Percentiles rank a stretch among this genome's conserved stretches.
phyloP scores from a whole-genome alignment of 2,113 vertebrate species.

The Phylloscopus whistleri region DNA sequence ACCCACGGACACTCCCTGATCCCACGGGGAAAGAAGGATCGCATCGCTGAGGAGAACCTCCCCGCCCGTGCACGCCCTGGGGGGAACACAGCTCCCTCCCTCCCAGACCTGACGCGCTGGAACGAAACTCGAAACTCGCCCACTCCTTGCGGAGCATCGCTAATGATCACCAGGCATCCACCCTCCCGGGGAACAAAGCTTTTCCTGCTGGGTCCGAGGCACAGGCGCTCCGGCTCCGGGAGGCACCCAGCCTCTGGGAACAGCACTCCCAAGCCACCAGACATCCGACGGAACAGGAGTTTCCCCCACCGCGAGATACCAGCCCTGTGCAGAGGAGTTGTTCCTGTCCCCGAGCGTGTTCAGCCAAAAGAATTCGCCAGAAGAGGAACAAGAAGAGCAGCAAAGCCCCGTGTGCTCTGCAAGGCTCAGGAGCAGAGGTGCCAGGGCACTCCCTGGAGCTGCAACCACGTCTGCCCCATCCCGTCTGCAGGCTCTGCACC shows the following conservation, averaged over 20 bases:
- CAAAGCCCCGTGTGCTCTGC: rapidly evolving
- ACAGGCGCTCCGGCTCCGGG: background rate
- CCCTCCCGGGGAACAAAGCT: background rate
- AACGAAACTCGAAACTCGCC: background rate
- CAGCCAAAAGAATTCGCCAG: background rate
- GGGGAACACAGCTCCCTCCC: background rate
- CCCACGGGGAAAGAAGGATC: rapidly evolving
- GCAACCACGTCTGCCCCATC: rapidly evolving
- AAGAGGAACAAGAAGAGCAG: background rate
- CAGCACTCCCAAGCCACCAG: background rate
- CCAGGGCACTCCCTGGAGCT: background rate
- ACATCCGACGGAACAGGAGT: background rate
- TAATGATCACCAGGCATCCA: background rate
- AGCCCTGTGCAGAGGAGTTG: background rate
- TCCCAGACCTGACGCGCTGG: background rate
- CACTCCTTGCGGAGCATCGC: background rate
- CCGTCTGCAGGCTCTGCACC: background rate
- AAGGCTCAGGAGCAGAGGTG: background rate
- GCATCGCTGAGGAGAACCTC: background rate
- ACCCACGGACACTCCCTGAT: background rate
- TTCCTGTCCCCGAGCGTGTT: background rate
- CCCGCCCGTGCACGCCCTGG: background rate
- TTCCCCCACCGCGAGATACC: background rate
- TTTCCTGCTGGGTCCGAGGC: background rate
- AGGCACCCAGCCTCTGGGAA: constrained; percentile 12